A percentile compares a stretch with the other conserved stretches of the same genome.
These are phyloP conservation scores for Zaprionus davidi DNA, from an alignment of 1,140 invertebrate genomes.

Conservation along the genomic window DNA sequence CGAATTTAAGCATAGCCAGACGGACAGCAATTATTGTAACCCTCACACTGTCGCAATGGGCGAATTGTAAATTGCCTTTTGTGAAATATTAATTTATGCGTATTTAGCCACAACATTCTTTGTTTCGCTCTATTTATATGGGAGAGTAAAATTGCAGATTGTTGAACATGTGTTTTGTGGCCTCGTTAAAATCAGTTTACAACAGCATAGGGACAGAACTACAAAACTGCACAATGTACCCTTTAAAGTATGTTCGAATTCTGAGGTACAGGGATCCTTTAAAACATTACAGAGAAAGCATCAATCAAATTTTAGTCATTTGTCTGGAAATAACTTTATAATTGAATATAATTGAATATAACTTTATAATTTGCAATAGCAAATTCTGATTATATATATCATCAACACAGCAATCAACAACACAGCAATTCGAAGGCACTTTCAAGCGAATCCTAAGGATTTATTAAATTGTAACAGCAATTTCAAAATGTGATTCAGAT, in stretches of 20 bases:
- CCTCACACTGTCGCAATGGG: slow-evolving; percentile 13
- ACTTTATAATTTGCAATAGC: too few relatives aligned
- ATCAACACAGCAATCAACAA: too few relatives aligned
- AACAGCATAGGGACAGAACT: background rate
- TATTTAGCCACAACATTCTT: slow-evolving; percentile 56
- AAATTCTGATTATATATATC: too few relatives aligned
- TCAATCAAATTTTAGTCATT: too few relatives aligned
- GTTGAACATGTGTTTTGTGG: slow-evolving; percentile 29
- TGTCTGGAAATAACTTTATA: too few relatives aligned
- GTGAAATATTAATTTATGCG: slow-evolving; percentile 51
- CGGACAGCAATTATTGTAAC: background rate
- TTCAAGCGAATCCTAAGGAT: too few relatives aligned
- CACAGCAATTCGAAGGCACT: too few relatives aligned
- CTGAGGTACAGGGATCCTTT: too few relatives aligned
- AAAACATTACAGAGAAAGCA: too few relatives aligned
- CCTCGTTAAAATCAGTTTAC: background rate
- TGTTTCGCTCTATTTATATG: slow-evolving; percentile 30
- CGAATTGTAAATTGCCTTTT: slow-evolving; percentile 38
- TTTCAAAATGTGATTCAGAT: too few relatives aligned
- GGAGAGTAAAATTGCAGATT: slow-evolving; percentile 25
- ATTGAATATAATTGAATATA: too few relatives aligned
- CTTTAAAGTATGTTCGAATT: background rate
- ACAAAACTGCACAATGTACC: background rate
- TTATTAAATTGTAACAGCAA: too few relatives aligned
- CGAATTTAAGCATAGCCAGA: background rate